Base-by-base conservation (phyloP, 2,113 vertebrate genomes). In the Gyps fulvus region DNA sequence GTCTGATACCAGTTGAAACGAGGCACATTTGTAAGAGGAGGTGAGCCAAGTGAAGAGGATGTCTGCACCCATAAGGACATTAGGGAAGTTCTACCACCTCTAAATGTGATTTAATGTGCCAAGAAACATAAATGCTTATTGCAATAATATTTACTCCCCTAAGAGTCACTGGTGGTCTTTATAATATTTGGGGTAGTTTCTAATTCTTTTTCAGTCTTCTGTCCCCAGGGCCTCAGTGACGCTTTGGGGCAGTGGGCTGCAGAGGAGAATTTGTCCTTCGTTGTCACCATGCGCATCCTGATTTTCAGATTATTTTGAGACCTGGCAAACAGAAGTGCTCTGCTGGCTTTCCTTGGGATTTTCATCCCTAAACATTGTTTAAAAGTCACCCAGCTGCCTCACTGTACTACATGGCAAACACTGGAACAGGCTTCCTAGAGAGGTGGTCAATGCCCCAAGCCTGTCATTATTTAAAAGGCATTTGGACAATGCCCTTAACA, bases 391-490 rank as follows among this genome's bases (percentile, higher is more conserved):
- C 55, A 47, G n/a, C 47, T 1, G 0, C 34, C 43, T 27, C 25
- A 6, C 32, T 52, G 5, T 21, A 12, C 36, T 69, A 15, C 26
- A 8, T 16, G 61, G 15, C 38, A 66, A 79, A 73, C 45, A 9
- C 31, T 14, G 29, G 25, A 61, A 49, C 7, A 29, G 59, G 40
- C 18, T 43, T 21, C 34, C 80, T 32, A 6, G 26, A 32, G 45
- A 61, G 52, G 11, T 42, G 21, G 7, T 9, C 0, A 0, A 34
- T 49, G 42, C 5, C 7, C 43, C 34, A 29, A 16, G 7, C 36
- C 57, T 40, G 58, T 5, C 26, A 49, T 26, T 10, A 22, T 23
- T 76, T 27, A 55, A 47, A 26, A 76, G 26, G 25, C 52, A 29
- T 78, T 83, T 58, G 50, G 50, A 32, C 25, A 65, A 72, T 17